phyloP scores from a whole-genome alignment of 1,140 invertebrate genomes.

The Lordiphosa stackelbergi region DNA sequence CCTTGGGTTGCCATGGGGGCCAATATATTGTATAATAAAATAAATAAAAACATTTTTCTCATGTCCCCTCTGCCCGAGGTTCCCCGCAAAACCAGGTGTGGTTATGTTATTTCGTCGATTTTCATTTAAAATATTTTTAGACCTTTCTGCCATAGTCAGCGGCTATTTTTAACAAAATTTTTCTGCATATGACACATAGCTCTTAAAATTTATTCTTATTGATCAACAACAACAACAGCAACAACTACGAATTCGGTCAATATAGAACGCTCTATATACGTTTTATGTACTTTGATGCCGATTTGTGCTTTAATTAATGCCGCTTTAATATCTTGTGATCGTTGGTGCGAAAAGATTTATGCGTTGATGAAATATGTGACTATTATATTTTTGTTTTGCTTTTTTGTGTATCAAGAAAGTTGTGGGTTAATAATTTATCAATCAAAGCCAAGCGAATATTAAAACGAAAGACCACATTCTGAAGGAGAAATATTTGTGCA shows the following conservation, averaged over 20 bases:
- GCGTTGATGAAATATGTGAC: slow-evolving; percentile 38
- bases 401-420: slow-evolving; percentile 8
- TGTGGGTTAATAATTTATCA: slow-evolving; percentile 15
- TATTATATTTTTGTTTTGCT: slow-evolving; percentile 18
- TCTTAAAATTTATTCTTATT: slow-evolving; percentile 28
- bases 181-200: slow-evolving; percentile 63
- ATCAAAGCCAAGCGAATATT: too few species aligned
- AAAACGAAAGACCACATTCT: too few species aligned
- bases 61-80: too few species aligned
- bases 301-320: slow-evolving; percentile 47
- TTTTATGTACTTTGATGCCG: slow-evolving; percentile 17
- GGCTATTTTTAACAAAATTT: slow-evolving; percentile 68
- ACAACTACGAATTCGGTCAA: too few species aligned
- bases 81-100: too few species aligned
- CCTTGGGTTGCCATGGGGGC: too few species aligned
- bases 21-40: too few species aligned
- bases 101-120: too few species aligned
- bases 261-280: too few species aligned
- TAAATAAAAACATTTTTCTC: too few species aligned
- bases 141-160: slow-evolving; percentile 45
- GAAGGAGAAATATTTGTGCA: too few species aligned
- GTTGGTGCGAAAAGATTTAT: slow-evolving; percentile 57
- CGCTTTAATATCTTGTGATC: slow-evolving; percentile 31
- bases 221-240: slow-evolving; percentile 17
- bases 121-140: slow-evolving; percentile 46